phyloP scores from a whole-genome alignment of 1,140 invertebrate species.

The Cyphomyrmex costatus region DNA sequence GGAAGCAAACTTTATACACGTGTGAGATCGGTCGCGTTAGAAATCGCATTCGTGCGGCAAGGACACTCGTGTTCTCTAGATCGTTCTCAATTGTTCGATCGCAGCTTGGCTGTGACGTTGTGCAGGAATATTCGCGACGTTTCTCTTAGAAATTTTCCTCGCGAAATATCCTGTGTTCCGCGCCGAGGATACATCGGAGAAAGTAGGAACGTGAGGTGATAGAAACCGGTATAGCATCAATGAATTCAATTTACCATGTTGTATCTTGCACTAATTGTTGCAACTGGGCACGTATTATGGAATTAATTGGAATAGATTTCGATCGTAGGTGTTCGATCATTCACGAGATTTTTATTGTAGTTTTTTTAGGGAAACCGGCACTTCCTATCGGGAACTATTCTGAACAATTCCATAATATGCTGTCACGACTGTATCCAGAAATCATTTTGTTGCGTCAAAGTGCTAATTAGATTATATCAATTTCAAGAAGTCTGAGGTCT shows the following conservation, averaged over 20 bases:
- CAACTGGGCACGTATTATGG: not conserved
- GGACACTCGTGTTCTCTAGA: constrained; percentile 43
- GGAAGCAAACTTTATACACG: constrained; percentile 41
- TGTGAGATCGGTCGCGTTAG: not conserved
- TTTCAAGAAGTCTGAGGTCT: not conserved
- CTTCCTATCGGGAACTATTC: too few relatives aligned
- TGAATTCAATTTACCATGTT: not conserved
- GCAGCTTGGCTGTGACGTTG: constrained; percentile 7
- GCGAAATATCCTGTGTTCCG: not conserved
- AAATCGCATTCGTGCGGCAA: constrained; percentile 43
- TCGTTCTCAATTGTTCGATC: constrained; percentile 37
- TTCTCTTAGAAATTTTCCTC: constrained; percentile 14
- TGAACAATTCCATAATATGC: too few relatives aligned
- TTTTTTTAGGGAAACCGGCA: too few relatives aligned
- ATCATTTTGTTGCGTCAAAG: not conserved
- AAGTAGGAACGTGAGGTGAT: not conserved
- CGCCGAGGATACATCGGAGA: not conserved
- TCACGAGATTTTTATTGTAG: too few relatives aligned
- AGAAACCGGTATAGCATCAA: not conserved
- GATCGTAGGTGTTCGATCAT: too few relatives aligned
- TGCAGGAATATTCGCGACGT: constrained; percentile 15
- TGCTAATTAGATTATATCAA: not conserved
- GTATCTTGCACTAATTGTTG: not conserved
- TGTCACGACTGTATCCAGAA: not conserved
- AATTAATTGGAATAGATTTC: too few relatives aligned